Evolutionary conservation across 2,888 invertebrate genomes (phyloP), one percentile per base, ranked within the genome.

Genomic region (Eulithis prunata): DNA sequence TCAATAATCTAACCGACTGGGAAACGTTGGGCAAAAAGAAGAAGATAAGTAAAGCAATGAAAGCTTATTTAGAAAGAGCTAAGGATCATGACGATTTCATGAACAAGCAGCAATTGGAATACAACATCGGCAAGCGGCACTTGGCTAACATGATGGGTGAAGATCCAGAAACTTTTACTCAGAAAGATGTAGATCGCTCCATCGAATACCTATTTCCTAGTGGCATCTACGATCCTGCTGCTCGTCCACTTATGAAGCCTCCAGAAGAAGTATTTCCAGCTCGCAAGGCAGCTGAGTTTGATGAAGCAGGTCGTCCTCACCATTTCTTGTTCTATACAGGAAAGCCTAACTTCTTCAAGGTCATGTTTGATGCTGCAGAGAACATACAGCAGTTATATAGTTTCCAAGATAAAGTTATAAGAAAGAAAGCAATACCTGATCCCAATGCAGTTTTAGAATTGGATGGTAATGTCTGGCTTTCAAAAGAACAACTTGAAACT

Each of bases 101-200:
- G 95, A 94, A 95, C 78, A 94, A 95, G 70, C 96, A 98, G 87
- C 93, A 94, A 57, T 86, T 94, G 11, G 97, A 98, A 79, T 99
- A 95, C 86, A 96, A 97, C 85, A 96, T 98, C 79, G 99, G 99
- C 13, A 98, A 97, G 85, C 94, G 99, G 43, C 99, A 99, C 93
- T 94, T 99, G 71, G 99, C 99, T 0, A 99, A 99, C 86, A 99
- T 99, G 95, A 99, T 99, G 99, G 99, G 99, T 0, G 96, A 96
- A 86, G 97, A 99, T 93, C 96, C 97, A 0, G 97, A 98, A 79
- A 95, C 94, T 0, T 97, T 99, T 83, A 96, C 97, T 0, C 97
- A 99, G 83, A 94, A 95, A 62, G 97, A 98, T 84, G 94, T 99
- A 41, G 95, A 98, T 90, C 95, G 95, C 82, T 97, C 99, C 3